phyloP scores from a whole-genome alignment of 2,113 vertebrate genomes.

The Clarias gariepinus region DNA sequence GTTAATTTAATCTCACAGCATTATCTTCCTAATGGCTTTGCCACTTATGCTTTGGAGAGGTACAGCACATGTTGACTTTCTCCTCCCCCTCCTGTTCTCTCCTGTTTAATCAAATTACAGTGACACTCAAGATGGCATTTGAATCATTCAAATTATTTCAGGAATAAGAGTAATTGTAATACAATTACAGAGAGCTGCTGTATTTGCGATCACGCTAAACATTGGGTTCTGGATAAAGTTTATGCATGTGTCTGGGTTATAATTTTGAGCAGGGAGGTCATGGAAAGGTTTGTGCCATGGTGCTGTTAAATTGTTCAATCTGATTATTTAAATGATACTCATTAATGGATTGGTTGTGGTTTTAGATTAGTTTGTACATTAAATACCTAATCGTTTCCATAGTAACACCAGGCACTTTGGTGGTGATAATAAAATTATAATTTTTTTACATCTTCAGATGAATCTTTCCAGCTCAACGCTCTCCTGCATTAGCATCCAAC shows the following conservation, averaged over 20 bases:
- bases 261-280: not conserved
- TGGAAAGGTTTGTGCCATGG: no score
- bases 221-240: not conserved
- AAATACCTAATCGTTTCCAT: not conserved
- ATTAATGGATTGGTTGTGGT: not conserved
- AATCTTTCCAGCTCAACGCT: not conserved
- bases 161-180: conserved; percentile 38
- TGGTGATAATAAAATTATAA: not conserved
- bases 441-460: not conserved
- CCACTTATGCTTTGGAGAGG: conserved; percentile 29
- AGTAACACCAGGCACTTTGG: not conserved
- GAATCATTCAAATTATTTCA: conserved; percentile 44
- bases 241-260: not conserved
- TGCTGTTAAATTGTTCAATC: not conserved
- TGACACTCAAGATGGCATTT: conserved; percentile 50
- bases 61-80: conserved; percentile 42
- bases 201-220: not conserved
- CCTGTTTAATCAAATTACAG: conserved; percentile 47
- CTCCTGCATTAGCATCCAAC: conserved; percentile 1
- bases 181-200: conserved; percentile 2
- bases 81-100: not conserved
- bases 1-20: conserved; percentile 46
- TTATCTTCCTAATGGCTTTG: conserved; percentile 45
- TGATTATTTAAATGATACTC: not conserved
- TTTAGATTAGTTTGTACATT: not conserved